phyloP scores from a whole-genome alignment of 37 sponge, comb jelly and placozoan species.

The Beroe forskalii region DNA sequence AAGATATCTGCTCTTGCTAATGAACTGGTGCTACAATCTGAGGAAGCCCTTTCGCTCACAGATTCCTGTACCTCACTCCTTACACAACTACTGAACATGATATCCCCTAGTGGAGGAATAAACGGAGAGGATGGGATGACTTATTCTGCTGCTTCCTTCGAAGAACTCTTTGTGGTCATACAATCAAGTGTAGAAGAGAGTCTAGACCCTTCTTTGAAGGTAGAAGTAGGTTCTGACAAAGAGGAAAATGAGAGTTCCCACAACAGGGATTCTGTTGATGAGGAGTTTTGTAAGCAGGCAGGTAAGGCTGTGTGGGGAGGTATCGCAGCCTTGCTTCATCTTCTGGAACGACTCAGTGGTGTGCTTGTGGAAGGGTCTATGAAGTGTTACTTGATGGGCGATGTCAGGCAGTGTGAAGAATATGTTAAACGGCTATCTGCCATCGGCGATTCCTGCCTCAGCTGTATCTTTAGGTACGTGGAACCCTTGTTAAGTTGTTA shows the following conservation, averaged over 20 bases:
- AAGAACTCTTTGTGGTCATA: constrained; percentile 4
- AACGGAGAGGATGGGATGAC: background rate
- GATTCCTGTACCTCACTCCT: background rate
- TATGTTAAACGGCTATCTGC: background rate
- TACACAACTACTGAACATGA: background rate
- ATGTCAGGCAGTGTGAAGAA: background rate
- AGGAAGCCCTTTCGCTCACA: background rate
- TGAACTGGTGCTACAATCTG: background rate
- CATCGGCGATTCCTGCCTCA: constrained; percentile 2
- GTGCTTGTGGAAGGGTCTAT: background rate
- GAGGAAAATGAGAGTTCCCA: background rate
- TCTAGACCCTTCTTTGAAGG: too few species aligned
- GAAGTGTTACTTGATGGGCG: background rate
- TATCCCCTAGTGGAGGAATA: background rate
- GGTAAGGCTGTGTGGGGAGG: background rate
- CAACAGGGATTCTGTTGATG: background rate
- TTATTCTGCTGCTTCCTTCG: constrained; percentile 50
- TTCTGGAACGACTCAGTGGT: background rate
- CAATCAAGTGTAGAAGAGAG: background rate
- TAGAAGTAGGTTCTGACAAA: too few species aligned
- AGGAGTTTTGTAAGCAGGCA: background rate
- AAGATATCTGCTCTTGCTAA: background rate
- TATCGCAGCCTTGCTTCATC: background rate
- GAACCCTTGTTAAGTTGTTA: too few species aligned
- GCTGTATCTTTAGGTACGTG: constrained; percentile 1